Evolutionary conservation across 2,888 invertebrate species (phyloP).

Genomic region (Pyralis farinalis): DNA sequence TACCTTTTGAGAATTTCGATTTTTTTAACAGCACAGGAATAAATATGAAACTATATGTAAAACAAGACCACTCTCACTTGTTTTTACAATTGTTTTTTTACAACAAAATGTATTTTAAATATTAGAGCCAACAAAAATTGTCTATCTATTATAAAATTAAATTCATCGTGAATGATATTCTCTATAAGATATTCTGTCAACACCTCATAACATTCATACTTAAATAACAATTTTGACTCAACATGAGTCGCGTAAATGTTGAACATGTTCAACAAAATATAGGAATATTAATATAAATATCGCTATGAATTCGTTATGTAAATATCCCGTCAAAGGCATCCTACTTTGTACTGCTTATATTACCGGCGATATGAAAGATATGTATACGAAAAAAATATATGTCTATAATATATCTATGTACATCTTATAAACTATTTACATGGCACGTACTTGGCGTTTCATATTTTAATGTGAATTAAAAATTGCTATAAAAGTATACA

Average conservation of each 20-base stretch:
- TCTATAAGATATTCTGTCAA: constrained; percentile 4
- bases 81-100: too few species aligned
- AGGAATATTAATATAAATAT: constrained; percentile 29
- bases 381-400: constrained; percentile 17
- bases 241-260: constrained; percentile 63
- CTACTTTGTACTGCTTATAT: constrained; percentile 44
- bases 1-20: background rate
- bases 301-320: constrained; percentile 22
- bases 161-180: too few species aligned
- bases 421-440: constrained; percentile 55
- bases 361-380: constrained; percentile 19
- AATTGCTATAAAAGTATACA: constrained; percentile 4
- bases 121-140: too few species aligned
- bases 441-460: constrained; percentile 60
- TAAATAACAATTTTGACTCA: constrained; percentile 48
- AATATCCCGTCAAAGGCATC: constrained; percentile 43
- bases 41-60: too few species aligned
- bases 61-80: too few species aligned
- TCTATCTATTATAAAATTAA: too few species aligned
- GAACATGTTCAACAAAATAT: constrained; percentile 34
- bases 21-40: too few species aligned
- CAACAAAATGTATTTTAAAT: too few species aligned
- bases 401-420: constrained; percentile 31
- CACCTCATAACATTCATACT: constrained; percentile 24
- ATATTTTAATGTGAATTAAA: constrained; percentile 14